phyloP scores from a whole-genome alignment of 2,888 invertebrate species.

The Hyalella azteca region DNA sequence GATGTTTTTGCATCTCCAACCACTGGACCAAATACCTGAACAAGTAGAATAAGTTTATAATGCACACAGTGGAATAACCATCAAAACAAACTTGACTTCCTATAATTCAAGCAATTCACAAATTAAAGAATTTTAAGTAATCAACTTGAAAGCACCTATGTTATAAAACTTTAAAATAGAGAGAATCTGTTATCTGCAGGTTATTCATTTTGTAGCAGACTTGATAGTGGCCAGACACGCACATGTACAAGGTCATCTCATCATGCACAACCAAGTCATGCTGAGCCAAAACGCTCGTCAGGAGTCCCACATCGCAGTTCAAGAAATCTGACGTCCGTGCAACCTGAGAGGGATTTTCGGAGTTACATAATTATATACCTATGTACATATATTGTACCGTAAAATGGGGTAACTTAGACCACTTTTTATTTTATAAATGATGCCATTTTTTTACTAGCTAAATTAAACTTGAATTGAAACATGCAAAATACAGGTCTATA shows the following conservation, averaged over 20 bases:
- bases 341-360: slow-evolving; percentile 16
- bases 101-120: too few species aligned
- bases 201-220: too few species aligned
- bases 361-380: background rate
- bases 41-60: too few species aligned
- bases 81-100: too few species aligned
- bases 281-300: slow-evolving; percentile 78
- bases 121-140: too few species aligned
- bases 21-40: slow-evolving; percentile 71
- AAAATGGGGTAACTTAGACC: too few species aligned
- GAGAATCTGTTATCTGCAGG: too few species aligned
- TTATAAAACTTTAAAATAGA: too few species aligned
- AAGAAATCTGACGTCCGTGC: slow-evolving; percentile 74
- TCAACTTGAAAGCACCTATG: too few species aligned
- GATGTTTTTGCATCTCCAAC: slow-evolving; percentile 75
- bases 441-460: background rate
- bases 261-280: slow-evolving; percentile 87
- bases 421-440: too few species aligned
- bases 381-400: too few species aligned
- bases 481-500: background rate
- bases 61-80: too few species aligned
- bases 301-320: slow-evolving; percentile 79
- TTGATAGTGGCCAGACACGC: slow-evolving; percentile 56
- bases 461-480: background rate
- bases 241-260: slow-evolving; percentile 83